Evolutionary conservation across 2,113 vertebrate genomes (phyloP).

Genomic region (Hippocampus comes): DNA sequence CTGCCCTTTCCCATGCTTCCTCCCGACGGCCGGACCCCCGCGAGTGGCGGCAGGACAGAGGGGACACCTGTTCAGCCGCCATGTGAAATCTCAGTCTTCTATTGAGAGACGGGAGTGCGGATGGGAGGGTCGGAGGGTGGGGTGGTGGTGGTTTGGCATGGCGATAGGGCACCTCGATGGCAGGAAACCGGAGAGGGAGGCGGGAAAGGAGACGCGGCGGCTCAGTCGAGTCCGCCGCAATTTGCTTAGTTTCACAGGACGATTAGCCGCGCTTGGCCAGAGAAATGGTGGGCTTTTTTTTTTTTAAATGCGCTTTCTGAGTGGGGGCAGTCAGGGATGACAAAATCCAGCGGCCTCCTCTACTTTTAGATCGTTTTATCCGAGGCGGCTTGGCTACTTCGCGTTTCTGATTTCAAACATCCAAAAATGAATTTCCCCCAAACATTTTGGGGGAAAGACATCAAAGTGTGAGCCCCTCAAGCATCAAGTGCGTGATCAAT

Average conservation of each 20-base stretch:
- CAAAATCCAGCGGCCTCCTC: no score
- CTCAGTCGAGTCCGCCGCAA: neutral
- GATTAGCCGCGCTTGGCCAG: neutral
- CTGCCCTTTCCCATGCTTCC: conserved; percentile 8
- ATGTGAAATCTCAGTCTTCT: neutral
- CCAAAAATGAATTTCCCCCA: neutral
- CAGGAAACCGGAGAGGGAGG: neutral
- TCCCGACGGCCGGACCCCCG: neutral
- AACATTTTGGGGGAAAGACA: conserved; percentile 32
- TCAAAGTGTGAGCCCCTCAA: conserved; percentile 63
- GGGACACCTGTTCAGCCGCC: conserved; percentile 1
- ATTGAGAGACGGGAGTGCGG: neutral
- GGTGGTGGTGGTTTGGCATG: neutral
- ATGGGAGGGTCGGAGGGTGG: neutral
- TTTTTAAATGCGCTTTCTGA: neutral
- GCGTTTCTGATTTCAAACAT: neutral
- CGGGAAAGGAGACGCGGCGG: neutral
- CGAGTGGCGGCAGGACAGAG: neutral
- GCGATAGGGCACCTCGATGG: neutral
- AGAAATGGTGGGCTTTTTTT: neutral
- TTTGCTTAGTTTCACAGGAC: neutral
- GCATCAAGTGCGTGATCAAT: conserved; percentile 56
- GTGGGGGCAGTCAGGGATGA: no score
- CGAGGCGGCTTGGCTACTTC: neutral
- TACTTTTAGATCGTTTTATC: neutral